Evolutionary conservation across 2,797 vertebrate species (phyloP), one percentile per base, ranked within the genome.

Genomic region (Ctenopoma kingsleyae): DNA sequence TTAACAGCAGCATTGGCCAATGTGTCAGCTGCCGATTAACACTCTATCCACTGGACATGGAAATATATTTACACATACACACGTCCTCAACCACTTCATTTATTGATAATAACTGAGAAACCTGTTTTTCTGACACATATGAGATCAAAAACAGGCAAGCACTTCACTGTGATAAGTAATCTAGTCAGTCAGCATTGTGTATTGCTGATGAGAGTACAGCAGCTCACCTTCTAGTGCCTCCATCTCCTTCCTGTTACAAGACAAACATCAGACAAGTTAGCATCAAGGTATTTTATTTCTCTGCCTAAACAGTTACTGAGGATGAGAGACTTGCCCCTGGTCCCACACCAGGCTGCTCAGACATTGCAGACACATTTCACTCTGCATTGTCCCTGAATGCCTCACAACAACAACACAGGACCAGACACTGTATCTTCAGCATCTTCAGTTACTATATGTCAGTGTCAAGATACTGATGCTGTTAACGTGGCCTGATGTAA

Each of bases 211-310:
- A 32, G 2, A 57, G 20, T 23, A 1, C 1, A 25, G 51, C 7
- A 46, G 6, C 93, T 96, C 94, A 98, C 98, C 97, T 97, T 99
- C 96, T 73, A 97, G 92, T 30, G 84, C 85, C 84, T 98, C 96
- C 61, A 98, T 85, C 86, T 97, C 97, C 91, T 91, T 98, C 93
- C 97, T 99, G 90, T 87, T 82, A 72, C 46, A 75, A 92, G 27
- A 92, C 68, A 71, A 82, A 55, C 5, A 48, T 48, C 6, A 23
- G 11, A 49, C 9, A 35, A 17, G 12, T 55, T 12, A 0, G 6
- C 17, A 22, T 59, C 4, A 17, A 46, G 30, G 6, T 8, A 19
- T n/a, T 54, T 6, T 16, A 2, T 12, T 23, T 22, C 30, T 47
- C 11, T 25, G 20, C 17, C 4, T n/a, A 13, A 36, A 54, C 16